These are phyloP conservation scores for Benitochromis conjunctus DNA, from an alignment of 2,113 vertebrate genomes.

Conservation along the genomic window DNA sequence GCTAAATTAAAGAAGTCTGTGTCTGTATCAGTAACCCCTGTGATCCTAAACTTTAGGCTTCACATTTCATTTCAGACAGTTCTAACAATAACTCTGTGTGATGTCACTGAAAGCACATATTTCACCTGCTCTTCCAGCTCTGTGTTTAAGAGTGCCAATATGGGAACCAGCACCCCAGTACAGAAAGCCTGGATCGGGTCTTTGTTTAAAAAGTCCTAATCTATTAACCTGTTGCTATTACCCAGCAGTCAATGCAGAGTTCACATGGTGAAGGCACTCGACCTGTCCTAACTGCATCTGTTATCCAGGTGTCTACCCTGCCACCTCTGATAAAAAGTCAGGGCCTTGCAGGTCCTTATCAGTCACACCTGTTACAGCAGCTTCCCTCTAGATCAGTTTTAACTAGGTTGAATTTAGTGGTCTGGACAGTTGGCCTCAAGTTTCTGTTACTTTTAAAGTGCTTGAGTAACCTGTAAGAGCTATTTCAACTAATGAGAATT, in stretches of 20 bases:
- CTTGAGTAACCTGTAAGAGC: no score
- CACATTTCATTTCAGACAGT: rapidly evolving
- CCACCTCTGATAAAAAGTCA: no score
- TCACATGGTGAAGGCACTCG: rapidly evolving
- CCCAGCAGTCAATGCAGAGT: background rate
- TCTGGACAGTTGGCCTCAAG: no score
- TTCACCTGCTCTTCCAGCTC: rapidly evolving
- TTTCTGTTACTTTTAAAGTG: no score
- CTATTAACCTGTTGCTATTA: rapidly evolving
- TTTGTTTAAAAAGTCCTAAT: background rate
- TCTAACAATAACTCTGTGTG: background rate
- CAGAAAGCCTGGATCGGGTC: rapidly evolving
- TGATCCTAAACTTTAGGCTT: background rate
- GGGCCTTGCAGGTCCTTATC: no score
- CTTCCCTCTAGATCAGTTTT: no score
- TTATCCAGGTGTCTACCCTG: rapidly evolving
- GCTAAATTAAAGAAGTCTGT: background rate
- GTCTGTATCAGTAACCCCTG: background rate
- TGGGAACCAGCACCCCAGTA: rapidly evolving
- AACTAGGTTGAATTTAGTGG: no score
- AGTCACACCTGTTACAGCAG: no score
- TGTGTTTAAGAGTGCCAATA: rapidly evolving
- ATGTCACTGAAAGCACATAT: background rate
- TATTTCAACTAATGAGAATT: no score
- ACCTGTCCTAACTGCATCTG: background rate